Conservation (phyloP, 2,113 vertebrate genomes). For the Aphyosemion australe region DNA sequence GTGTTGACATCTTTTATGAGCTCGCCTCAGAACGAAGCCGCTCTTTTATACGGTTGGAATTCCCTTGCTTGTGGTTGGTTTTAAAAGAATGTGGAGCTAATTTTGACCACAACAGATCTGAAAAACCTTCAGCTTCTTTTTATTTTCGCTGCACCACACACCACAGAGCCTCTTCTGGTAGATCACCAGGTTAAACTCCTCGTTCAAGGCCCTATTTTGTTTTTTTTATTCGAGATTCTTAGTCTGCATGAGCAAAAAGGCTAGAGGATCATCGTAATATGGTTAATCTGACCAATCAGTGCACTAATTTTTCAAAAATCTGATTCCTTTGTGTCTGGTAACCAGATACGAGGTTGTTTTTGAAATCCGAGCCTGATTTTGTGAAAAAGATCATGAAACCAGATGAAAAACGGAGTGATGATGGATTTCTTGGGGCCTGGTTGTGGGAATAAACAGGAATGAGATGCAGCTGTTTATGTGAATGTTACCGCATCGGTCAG, state of each 20-base stretch:
- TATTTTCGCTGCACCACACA: background rate
- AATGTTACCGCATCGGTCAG: slow-evolving; percentile 34
- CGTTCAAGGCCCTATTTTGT: slow-evolving; percentile 44
- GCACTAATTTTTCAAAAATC: too few species aligned
- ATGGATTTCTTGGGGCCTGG: slow-evolving; percentile 2
- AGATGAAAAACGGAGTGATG: slow-evolving; percentile 8
- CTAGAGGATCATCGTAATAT: too few species aligned
- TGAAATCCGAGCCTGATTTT: slow-evolving; percentile 5
- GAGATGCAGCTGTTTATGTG: slow-evolving; percentile 47
- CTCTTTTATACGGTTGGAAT: slow-evolving; percentile 21
- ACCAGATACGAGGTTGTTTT: slow-evolving; percentile 41
- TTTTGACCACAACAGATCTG: slow-evolving; percentile 41
- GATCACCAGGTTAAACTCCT: slow-evolving; percentile 22
- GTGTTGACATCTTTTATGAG: slow-evolving; percentile 34
- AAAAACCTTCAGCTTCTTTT: too few species aligned
- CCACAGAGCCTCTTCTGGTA: background rate
- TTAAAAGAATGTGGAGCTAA: slow-evolving; percentile 25
- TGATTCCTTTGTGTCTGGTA: slow-evolving; percentile 46
- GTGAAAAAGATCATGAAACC: background rate
- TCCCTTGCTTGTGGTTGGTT: slow-evolving; percentile 37
- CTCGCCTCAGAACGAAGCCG: background rate
- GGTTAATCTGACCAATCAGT: too few species aligned
- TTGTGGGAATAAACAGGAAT: slow-evolving; percentile 13
- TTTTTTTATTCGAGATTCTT: slow-evolving; percentile 9
- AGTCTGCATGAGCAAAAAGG: background rate